Evolutionary conservation across 1,140 invertebrate genomes (phyloP).

Genomic region (Euglossa dilemma): DNA sequence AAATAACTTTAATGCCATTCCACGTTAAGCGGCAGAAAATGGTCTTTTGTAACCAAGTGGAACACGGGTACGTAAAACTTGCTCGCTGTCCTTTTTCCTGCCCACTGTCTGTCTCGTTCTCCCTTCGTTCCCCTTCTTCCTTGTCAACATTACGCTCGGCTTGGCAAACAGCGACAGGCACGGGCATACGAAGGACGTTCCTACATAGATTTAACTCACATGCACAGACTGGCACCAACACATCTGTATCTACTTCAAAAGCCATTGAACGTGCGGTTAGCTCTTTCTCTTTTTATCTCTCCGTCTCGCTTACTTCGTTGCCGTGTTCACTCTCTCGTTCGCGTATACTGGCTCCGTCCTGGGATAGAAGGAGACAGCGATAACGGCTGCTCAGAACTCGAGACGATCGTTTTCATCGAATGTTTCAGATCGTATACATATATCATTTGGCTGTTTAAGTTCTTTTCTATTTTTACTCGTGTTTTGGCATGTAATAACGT

Average conservation of each 20-base stretch:
- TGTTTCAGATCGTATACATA: neutral
- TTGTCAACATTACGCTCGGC: constrained; percentile 62
- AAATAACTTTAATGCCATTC: constrained; percentile 26
- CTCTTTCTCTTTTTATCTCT: neutral
- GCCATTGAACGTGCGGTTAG: constrained; percentile 48
- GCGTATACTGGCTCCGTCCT: neutral
- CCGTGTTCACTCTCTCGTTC: constrained; percentile 2
- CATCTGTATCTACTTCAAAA: constrained; percentile 23
- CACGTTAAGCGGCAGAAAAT: constrained; percentile 39
- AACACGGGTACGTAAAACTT: constrained; percentile 45
- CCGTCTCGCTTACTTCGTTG: neutral
- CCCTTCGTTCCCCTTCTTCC: constrained; percentile 25
- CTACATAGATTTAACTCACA: constrained; percentile 11
- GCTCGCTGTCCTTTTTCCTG: constrained; percentile 23
- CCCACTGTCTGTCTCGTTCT: constrained; percentile 3
- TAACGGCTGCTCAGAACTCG: constrained; percentile 14
- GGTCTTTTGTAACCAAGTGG: constrained; percentile 49
- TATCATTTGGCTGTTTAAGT: constrained; percentile 27
- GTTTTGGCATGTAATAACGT: neutral
- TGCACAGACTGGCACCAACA: constrained; percentile 1
- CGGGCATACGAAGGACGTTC: constrained; percentile 63
- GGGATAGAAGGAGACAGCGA: neutral
- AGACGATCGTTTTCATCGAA: constrained; percentile 40
- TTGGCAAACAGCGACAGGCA: constrained; percentile 71
- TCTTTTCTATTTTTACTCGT: constrained; percentile 20